These are phyloP conservation scores for Idris sp. DNA, from an alignment of 1,140 invertebrate species.

Conservation along the genomic window DNA sequence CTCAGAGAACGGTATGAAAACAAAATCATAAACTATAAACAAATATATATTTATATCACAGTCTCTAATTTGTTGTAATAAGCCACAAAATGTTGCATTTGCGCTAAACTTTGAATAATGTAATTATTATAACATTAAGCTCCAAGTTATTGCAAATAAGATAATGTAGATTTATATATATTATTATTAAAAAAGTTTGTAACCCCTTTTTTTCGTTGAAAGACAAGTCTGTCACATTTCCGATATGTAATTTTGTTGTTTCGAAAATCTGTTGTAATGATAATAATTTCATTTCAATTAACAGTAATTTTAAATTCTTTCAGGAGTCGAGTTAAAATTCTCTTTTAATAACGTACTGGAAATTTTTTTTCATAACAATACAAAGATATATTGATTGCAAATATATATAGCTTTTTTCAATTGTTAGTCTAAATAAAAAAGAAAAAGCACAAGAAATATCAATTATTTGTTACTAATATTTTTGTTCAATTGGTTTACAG, in stretches of 20 bases:
- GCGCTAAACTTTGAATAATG: conserved; percentile 33
- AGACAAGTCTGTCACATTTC: conserved; percentile 52
- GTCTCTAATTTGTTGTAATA: conserved; percentile 31
- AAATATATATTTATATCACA: conserved; percentile 30
- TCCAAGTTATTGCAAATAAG: conserved; percentile 50
- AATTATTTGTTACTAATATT: conserved; percentile 60
- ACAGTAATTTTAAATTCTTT: conserved; percentile 74
- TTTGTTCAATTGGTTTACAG: conserved; percentile 75
- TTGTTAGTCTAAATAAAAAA: conserved; percentile 42
- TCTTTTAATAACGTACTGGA: conserved; percentile 61
- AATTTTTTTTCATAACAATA: conserved; percentile 43
- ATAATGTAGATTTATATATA: conserved; percentile 32
- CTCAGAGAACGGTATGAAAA: conserved; percentile 58
- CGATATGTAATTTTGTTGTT: conserved; percentile 52
- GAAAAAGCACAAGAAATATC: conserved; percentile 17
- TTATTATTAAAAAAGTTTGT: conserved; percentile 44
- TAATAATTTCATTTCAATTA: conserved; percentile 50
- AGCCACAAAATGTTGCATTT: conserved; percentile 44
- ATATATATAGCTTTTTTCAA: conserved; percentile 47
- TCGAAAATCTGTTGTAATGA: conserved; percentile 44
- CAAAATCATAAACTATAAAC: too few relatives aligned
- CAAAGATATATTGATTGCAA: conserved; percentile 50
- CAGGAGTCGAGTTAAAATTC: conserved; percentile 72
- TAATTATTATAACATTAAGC: conserved; percentile 44
- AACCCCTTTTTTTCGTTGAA: conserved; percentile 52